Evolutionary conservation across 2,888 invertebrate species (phyloP), one percentile per base, ranked within the genome.

Genomic region (Diplazon laetatorius): DNA sequence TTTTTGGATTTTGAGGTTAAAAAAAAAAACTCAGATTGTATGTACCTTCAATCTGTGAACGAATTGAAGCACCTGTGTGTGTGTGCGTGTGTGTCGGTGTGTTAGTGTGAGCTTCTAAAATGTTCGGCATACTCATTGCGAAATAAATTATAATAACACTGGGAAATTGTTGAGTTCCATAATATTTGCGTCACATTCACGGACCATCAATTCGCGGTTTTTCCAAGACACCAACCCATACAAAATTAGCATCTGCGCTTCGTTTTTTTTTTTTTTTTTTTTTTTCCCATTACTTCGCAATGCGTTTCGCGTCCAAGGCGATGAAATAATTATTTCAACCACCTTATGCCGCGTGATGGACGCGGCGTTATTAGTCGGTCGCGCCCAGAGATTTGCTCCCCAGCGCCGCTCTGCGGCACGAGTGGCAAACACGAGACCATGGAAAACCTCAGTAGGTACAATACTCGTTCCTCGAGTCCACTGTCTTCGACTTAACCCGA

Each of bases 201-300:
- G 30, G 14, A 48, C 66, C 48, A 48, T 35, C 37, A n/a, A 30
- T 66, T 50, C 66, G 16, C 35, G 50, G 46, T 65, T 35, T 65
- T 66, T 66, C 66, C 50, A 16, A 42, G 66, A 60, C 48, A 71
- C 46, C 66, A 1, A 39, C n/a, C n/a, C n/a, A n/a, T n/a, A 35
- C 14, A 46, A 62, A 63, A 78, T 70, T 65, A 69, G 65, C 69
- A 16, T 37, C 18, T 62, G 72, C 62, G 71, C 65, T 70, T 70
- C 63, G 59, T 50, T 73, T 50, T 37, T 60, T 73, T 69, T n/a
- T n/a, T n/a, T n/a, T n/a, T n/a, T n/a, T n/a, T n/a, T n/a, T n/a
- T n/a, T n/a, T n/a, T n/a, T n/a, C n/a, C n/a, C 48, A 73, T 78
- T 73, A 59, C 69, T 78, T 76, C 71, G 60, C 25, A 71, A 71